Evolutionary conservation across 2,888 invertebrate species (phyloP).

Genomic region (Anoplius nigerrimus): DNA sequence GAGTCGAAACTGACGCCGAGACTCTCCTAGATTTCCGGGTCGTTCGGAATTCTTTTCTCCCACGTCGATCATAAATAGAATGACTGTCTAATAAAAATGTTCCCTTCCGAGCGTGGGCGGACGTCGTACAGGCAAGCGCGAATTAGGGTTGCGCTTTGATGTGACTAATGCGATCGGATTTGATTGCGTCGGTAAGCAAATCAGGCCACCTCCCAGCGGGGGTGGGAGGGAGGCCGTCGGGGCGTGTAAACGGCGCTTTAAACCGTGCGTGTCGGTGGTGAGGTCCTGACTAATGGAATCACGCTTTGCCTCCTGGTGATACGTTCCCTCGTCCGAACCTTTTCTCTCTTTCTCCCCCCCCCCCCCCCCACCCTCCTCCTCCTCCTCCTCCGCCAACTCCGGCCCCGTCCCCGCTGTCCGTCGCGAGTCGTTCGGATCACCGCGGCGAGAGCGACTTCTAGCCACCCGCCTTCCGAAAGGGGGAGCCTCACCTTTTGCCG

Average conservation of each 20-base stretch:
- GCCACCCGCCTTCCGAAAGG: conserved; percentile 38
- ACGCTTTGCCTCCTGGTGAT: conserved; percentile 65
- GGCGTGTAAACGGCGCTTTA: conserved; percentile 57
- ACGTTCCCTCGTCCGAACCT: conserved; percentile 49
- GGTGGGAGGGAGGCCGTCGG: conserved; percentile 13
- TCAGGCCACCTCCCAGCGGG: too few species aligned
- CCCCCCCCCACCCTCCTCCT: conserved; percentile 22
- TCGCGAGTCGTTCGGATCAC: conserved; percentile 10
- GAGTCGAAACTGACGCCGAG: too few species aligned
- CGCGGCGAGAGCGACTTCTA: conserved; percentile 35
- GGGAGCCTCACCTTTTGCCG: too few species aligned
- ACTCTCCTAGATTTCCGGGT: too few species aligned
- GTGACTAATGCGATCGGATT: too few species aligned
- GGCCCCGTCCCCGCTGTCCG: conserved; percentile 26
- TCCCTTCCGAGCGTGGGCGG: too few species aligned
- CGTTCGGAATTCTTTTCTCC: too few species aligned
- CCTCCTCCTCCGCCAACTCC: conserved; percentile 9
- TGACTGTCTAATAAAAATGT: too few species aligned
- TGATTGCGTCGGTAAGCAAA: too few species aligned
- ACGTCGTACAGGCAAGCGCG: too few species aligned
- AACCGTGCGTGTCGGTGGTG: conserved; percentile 56
- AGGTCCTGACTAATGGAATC: conserved; percentile 69
- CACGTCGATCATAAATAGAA: too few species aligned
- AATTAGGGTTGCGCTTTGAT: too few species aligned
- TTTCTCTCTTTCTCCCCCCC: conserved; percentile 10